phyloP scores from a whole-genome alignment of 2,888 invertebrate species.

The Mayetiola destructor region DNA sequence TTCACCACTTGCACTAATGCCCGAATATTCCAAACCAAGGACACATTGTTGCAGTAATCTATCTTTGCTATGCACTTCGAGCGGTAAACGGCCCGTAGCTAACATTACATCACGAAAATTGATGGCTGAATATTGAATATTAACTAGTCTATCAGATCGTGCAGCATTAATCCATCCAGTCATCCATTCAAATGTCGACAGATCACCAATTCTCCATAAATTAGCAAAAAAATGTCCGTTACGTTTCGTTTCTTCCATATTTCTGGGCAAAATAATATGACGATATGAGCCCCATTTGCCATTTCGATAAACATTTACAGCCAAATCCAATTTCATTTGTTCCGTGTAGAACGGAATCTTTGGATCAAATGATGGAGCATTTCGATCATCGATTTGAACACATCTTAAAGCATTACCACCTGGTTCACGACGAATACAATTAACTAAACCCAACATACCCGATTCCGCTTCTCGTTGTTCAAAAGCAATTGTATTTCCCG shows the following conservation, averaged over 20 bases:
- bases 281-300: conserved; percentile 68
- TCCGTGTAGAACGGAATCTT: conserved; percentile 47
- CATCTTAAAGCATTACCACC: conserved; percentile 50
- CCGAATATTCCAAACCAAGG: conserved; percentile 54
- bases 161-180: conserved; percentile 43
- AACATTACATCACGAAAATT: conserved; percentile 95
- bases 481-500: conserved; percentile 41
- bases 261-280: conserved; percentile 50
- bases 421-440: conserved; percentile 70
- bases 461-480: conserved; percentile 50
- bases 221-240: conserved; percentile 62
- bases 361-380: conserved; percentile 50
- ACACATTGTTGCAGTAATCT: conserved; percentile 50
- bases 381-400: conserved; percentile 46
- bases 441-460: conserved; percentile 78
- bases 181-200: conserved; percentile 73
- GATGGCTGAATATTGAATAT: conserved; percentile 60
- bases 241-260: conserved; percentile 32
- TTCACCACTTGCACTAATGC: conserved; percentile 41
- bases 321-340: conserved; percentile 57
- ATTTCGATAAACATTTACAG: conserved; percentile 59
- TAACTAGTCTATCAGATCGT: conserved; percentile 41
- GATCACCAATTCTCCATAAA: conserved; percentile 64
- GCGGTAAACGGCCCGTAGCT: conserved; percentile 75
- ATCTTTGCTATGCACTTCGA: conserved; percentile 59